Percentiles rank a stretch among this genome's conserved stretches.
phyloP scores from a whole-genome alignment of 2,888 invertebrate species.

The Agrotis ipsilon region DNA sequence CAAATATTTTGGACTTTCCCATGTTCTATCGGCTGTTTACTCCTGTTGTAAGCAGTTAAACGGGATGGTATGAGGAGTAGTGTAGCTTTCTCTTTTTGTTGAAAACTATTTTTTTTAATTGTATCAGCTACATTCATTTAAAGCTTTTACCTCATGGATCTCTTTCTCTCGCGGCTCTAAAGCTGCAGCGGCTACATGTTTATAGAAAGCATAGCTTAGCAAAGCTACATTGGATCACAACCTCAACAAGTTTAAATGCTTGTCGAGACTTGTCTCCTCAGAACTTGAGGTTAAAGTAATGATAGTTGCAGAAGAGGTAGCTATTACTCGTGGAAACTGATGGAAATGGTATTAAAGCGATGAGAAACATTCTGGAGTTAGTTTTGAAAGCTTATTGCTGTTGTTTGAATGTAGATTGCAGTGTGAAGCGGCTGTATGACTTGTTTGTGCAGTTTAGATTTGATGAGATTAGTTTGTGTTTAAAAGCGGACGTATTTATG shows the following conservation, averaged over 20 bases:
- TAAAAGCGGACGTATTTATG: too few species aligned
- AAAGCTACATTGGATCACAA: not conserved
- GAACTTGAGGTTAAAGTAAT: conserved; percentile 66
- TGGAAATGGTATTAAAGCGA: conserved; percentile 27
- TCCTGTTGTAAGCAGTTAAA: too few species aligned
- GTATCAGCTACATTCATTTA: too few species aligned
- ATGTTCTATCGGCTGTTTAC: too few species aligned
- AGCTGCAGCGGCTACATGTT: too few species aligned
- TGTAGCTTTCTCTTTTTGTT: too few species aligned
- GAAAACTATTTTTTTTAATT: too few species aligned
- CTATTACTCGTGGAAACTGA: conserved; percentile 22
- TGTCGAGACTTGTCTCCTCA: conserved; percentile 55
- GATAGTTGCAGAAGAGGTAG: conserved; percentile 56
- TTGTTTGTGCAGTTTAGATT: not conserved
- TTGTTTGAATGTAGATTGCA: conserved; percentile 11
- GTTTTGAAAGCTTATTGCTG: conserved; percentile 20
- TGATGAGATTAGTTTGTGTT: not conserved
- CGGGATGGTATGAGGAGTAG: too few species aligned
- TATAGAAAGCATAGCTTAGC: not conserved
- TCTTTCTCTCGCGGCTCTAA: too few species aligned
- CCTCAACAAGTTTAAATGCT: conserved; percentile 71
- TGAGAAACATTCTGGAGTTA: conserved; percentile 17
- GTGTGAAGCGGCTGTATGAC: not conserved
- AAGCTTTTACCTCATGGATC: too few species aligned
- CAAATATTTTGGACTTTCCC: too few species aligned